Evolutionary conservation across 2,113 vertebrate genomes (phyloP), one percentile per base, ranked within the genome.

Genomic region (Falcunculus frontatus): DNA sequence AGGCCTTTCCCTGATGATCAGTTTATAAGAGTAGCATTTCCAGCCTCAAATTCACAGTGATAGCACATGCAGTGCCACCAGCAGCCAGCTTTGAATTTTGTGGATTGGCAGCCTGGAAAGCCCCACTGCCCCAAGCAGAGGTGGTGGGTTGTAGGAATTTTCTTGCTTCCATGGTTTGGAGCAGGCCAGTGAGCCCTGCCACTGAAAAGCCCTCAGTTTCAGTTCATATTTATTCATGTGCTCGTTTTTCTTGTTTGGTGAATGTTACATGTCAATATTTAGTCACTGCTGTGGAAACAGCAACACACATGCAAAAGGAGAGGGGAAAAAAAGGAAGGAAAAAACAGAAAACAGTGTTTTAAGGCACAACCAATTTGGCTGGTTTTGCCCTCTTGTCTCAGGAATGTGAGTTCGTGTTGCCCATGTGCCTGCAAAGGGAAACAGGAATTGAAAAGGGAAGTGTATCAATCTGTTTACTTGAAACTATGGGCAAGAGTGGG

Each of bases 361-460:
- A 86, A 93, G 53, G 73, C 39, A 65, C 72, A 91, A 93, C 35
- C 23, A 46, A 63, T 59, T 62, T 94, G 85, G 33, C 74, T 62
- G 55, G 12, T 26, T 80, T 84, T 56, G 64, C 57, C 47, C 26
- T 33, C 72, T 82, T 62, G 63, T 84, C 70, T 95, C 76, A 52
- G 69, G 91, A 96, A 87, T 78, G 65, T n/a, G 70, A 82, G 47
- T 79, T 90, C 1, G 0, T 85, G 84, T 84, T 90, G 73, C 79
- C 84, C 74, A 17, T 23, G 41, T 68, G 72, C 41, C 62, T 89
- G 76, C 19, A 68, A 93, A 84, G 55, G 72, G 57, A 97, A 97
- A 94, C 87, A 93, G 94, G 95, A 97, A 95, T 83, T 75, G 59
- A 69, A 69, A 92, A 82, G 65, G 87, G 92, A 96, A 95, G 60